Conservation (phyloP, 2,113 vertebrate genomes). For the Edolisoma coerulescens region DNA sequence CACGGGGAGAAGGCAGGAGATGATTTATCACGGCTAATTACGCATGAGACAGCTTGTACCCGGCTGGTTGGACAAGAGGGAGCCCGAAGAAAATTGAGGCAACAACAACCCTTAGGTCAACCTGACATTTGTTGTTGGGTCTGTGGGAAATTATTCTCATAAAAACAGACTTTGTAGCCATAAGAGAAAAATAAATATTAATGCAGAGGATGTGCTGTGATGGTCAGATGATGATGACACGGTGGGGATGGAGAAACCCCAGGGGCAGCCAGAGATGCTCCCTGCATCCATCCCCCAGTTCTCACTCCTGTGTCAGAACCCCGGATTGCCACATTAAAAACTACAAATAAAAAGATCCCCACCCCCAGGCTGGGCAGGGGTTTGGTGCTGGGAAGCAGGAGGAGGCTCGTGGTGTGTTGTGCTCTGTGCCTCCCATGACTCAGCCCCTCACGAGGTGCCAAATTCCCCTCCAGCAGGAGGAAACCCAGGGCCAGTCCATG, state of each 20-base stretch:
- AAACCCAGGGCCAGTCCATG: neutral
- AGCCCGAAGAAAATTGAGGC: neutral
- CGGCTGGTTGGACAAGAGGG: neutral
- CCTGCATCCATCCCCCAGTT: neutral
- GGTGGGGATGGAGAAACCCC: neutral
- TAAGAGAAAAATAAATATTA: neutral
- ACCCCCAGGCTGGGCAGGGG: accelerated
- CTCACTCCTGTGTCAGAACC: accelerated
- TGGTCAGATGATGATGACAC: neutral
- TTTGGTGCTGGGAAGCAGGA: neutral
- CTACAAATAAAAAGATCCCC: no score
- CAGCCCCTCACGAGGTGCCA: neutral
- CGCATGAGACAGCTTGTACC: constrained; percentile 11
- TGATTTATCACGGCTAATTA: neutral
- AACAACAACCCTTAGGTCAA: constrained; percentile 25
- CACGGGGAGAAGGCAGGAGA: neutral
- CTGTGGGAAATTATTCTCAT: neutral
- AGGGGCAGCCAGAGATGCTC: neutral
- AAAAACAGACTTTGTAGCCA: neutral
- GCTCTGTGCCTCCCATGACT: neutral
- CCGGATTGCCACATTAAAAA: neutral
- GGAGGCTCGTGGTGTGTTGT: accelerated
- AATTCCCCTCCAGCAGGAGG: neutral
- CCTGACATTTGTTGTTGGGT: constrained; percentile 33
- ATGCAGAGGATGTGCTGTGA: neutral